A percentile compares a stretch with the other conserved stretches of the same genome.
These are phyloP conservation scores for Zootoca vivipara DNA, from an alignment of 2,113 vertebrate genomes.

Conservation along the genomic window DNA sequence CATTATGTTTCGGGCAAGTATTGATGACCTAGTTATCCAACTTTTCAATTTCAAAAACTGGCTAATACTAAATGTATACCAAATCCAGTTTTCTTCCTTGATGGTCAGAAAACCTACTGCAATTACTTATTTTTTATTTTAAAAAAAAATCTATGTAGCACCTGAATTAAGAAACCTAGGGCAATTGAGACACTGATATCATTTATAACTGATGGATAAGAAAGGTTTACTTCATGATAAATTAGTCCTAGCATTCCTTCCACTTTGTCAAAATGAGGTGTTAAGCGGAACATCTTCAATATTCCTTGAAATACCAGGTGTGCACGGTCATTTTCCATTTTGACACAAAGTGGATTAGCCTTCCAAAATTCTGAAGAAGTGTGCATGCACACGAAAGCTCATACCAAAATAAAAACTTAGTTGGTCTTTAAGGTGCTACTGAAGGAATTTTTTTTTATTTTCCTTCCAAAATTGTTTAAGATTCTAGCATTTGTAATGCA, in stretches of 20 bases:
- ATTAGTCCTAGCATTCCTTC: background rate
- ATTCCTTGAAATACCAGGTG: background rate
- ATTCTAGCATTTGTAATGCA: constrained; percentile 67
- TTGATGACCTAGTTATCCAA: background rate
- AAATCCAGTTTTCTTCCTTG: background rate
- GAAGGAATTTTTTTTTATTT: no score
- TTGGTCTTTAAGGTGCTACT: no score
- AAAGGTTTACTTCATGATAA: background rate
- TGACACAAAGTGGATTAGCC: constrained; percentile 36
- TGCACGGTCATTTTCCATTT: background rate
- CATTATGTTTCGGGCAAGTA: background rate
- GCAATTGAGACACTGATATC: background rate
- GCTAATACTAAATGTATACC: background rate
- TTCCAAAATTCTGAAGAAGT: constrained; percentile 52
- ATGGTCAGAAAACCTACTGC: background rate
- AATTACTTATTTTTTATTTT: background rate
- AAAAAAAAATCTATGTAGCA: background rate
- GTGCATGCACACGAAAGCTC: no score
- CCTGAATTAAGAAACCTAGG: background rate
- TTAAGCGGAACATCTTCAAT: background rate
- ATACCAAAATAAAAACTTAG: no score
- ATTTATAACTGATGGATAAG: background rate
- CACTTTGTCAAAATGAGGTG: constrained; percentile 7
- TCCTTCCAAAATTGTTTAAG: constrained; percentile 56
- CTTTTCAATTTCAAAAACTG: background rate